Evolutionary conservation across 1,140 invertebrate genomes (phyloP).

Genomic region (Sitobion miscanthi): DNA sequence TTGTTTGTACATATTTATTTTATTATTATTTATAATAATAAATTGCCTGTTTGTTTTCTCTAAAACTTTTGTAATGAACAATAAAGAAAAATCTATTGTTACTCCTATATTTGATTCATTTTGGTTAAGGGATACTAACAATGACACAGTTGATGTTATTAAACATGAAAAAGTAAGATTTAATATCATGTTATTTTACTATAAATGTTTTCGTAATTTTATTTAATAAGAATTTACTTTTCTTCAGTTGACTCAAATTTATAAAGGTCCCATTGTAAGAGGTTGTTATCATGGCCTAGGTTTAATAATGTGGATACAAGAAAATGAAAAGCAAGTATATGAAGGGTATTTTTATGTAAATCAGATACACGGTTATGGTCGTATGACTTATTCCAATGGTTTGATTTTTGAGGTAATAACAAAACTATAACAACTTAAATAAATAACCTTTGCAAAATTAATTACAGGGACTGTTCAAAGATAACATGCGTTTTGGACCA

Average conservation of each 20-base stretch:
- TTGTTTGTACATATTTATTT: background rate
- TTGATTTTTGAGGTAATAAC: constrained; percentile 25
- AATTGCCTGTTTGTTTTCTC: constrained; percentile 10
- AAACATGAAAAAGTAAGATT: constrained; percentile 29
- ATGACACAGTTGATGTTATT: background rate
- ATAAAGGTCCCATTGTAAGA: constrained; percentile 31
- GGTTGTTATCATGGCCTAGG: constrained; percentile 35
- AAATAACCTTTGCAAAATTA: background rate
- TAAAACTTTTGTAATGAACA: background rate
- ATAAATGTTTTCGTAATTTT: background rate
- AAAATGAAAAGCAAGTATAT: constrained; percentile 36
- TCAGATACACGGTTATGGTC: constrained; percentile 50
- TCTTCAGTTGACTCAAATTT: constrained; percentile 49
- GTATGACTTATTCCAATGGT: constrained; percentile 34
- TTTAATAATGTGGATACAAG: constrained; percentile 31
- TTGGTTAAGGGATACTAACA: background rate
- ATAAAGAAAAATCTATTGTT: background rate
- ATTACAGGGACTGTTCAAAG: constrained; percentile 50
- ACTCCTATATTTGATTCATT: background rate
- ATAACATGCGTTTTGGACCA: constrained; percentile 55
- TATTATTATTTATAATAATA: constrained; percentile 32
- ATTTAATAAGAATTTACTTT: background rate
- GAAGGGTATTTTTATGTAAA: constrained; percentile 56
- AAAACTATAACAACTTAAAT: background rate
- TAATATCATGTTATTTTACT: background rate